These are phyloP conservation scores for Drosophila picticornis DNA, from an alignment of 2,888 invertebrate species.

Conservation along the genomic window DNA sequence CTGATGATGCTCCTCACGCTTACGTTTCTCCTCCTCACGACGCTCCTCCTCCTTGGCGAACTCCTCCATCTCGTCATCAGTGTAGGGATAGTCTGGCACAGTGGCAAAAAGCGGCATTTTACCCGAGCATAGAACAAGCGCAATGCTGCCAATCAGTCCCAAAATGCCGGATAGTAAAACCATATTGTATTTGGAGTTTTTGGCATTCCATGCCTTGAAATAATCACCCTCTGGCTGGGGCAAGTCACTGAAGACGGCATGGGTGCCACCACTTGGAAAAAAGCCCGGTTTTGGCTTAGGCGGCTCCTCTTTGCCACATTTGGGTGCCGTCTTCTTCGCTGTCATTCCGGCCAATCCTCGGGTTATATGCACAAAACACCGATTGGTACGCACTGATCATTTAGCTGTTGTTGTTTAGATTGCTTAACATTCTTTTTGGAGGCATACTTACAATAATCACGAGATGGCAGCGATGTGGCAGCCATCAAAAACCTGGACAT, in stretches of 20 bases:
- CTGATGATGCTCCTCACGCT: conserved; percentile 44
- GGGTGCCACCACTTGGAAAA: conserved; percentile 63
- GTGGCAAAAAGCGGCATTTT: conserved; percentile 4
- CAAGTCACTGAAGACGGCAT: conserved; percentile 60
- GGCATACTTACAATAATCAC: conserved; percentile 49
- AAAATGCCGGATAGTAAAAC: conserved; percentile 44
- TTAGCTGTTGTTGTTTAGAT: neutral
- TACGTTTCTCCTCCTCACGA: conserved; percentile 45
- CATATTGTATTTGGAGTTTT: conserved; percentile 63
- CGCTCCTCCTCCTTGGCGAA: conserved; percentile 59
- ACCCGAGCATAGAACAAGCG: neutral
- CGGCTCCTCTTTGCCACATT: conserved; percentile 12
- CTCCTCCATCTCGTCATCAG: conserved; percentile 62
- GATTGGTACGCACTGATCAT: conserved; percentile 22
- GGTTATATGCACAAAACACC: conserved; percentile 19
- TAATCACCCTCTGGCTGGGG: conserved; percentile 63
- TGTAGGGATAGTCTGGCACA: conserved; percentile 66
- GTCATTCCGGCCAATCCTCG: conserved; percentile 34
- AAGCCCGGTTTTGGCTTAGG: conserved; percentile 37
- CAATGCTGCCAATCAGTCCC: conserved; percentile 45
- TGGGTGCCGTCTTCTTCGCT: conserved; percentile 18
- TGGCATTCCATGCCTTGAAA: conserved; percentile 45
- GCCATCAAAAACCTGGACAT: conserved; percentile 58
- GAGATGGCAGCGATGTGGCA: conserved; percentile 20
- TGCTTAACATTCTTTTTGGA: neutral